phyloP scores from a whole-genome alignment of 2,888 invertebrate genomes.

The Cheilosia vernalis region DNA sequence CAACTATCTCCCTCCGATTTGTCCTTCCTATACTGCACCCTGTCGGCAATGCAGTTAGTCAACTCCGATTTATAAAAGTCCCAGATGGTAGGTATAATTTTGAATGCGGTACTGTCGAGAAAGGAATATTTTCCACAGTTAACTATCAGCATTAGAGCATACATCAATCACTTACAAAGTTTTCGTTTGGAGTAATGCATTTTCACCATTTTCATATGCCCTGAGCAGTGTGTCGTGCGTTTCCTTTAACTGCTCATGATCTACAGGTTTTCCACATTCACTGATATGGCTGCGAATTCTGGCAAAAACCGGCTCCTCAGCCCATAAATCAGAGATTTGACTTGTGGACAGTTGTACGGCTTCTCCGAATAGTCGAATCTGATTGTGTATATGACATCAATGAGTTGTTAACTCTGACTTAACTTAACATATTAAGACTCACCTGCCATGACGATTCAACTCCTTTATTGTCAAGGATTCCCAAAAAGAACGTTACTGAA shows the following conservation, averaged over 20 bases:
- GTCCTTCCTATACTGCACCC: slow-evolving; percentile 79
- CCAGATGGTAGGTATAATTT: slow-evolving; percentile 79
- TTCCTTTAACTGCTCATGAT: slow-evolving; percentile 75
- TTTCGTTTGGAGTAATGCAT: slow-evolving; percentile 77
- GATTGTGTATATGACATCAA: background rate
- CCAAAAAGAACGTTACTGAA: slow-evolving; percentile 77
- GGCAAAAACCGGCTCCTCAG: slow-evolving; percentile 78
- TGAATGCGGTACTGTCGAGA: slow-evolving; percentile 79
- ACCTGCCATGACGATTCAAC: slow-evolving; percentile 46
- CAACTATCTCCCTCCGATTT: slow-evolving; percentile 75
- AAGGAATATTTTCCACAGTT: background rate
- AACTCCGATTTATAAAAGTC: slow-evolving; percentile 80
- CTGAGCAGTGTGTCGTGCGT: slow-evolving; percentile 77
- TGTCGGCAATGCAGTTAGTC: slow-evolving; percentile 79
- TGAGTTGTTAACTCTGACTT: background rate
- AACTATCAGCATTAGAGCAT: too few relatives aligned
- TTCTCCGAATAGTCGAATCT: slow-evolving; percentile 80
- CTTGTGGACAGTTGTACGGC: slow-evolving; percentile 78
- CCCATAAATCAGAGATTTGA: slow-evolving; percentile 78
- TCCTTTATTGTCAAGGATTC: background rate
- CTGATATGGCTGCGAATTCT: slow-evolving; percentile 80
- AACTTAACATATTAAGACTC: background rate
- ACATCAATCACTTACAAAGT: slow-evolving; percentile 78
- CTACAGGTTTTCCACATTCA: slow-evolving; percentile 79
- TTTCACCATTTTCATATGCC: slow-evolving; percentile 72